A percentile compares a stretch with the other conserved stretches of the same genome.
phyloP scores from a whole-genome alignment of 1,140 invertebrate genomes.

The Aphidius ervi region DNA sequence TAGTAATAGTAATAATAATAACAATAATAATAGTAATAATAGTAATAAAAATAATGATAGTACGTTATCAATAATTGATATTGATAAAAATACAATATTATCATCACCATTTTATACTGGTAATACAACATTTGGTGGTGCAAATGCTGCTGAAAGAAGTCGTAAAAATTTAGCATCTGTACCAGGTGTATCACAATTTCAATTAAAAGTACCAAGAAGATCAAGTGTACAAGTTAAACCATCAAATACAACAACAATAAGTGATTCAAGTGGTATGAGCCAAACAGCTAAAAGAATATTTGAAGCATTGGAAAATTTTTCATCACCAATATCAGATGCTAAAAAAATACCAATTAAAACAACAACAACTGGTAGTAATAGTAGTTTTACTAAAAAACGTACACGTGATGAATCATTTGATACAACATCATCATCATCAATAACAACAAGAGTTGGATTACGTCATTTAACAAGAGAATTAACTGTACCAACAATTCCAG shows the following conservation, averaged over 20 bases:
- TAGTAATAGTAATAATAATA: slow-evolving; percentile 29
- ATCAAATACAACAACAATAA: slow-evolving; percentile 35
- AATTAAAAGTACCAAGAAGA: slow-evolving; percentile 44
- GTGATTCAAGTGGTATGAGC: slow-evolving; percentile 50
- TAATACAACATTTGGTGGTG: slow-evolving; percentile 76
- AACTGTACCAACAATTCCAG: slow-evolving; percentile 56
- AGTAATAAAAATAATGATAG: slow-evolving; percentile 38
- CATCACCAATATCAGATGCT: slow-evolving; percentile 68
- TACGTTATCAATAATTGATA: too few relatives aligned
- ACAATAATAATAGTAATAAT: slow-evolving; percentile 37
- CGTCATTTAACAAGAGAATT: slow-evolving; percentile 52
- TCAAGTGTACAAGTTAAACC: slow-evolving; percentile 53
- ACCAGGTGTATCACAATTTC: slow-evolving; percentile 34
- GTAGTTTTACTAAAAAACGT: slow-evolving; percentile 30
- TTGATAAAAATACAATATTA: slow-evolving; percentile 29
- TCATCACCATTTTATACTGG: slow-evolving; percentile 76
- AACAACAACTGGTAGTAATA: slow-evolving; percentile 1
- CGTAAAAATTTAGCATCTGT: slow-evolving; percentile 42
- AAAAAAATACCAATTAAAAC: slow-evolving; percentile 62
- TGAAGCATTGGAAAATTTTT: slow-evolving; percentile 68
- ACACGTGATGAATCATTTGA: slow-evolving; percentile 31
- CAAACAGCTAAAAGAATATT: slow-evolving; percentile 66
- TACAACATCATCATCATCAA: slow-evolving; percentile 18
- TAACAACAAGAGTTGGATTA: slow-evolving; percentile 37
- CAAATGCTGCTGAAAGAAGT: slow-evolving; percentile 58